A percentile compares a stretch with the other conserved stretches of the same genome.
Evolutionary conservation across 2,888 invertebrate genomes (phyloP).

Genomic region (Pollenia amentaria): DNA sequence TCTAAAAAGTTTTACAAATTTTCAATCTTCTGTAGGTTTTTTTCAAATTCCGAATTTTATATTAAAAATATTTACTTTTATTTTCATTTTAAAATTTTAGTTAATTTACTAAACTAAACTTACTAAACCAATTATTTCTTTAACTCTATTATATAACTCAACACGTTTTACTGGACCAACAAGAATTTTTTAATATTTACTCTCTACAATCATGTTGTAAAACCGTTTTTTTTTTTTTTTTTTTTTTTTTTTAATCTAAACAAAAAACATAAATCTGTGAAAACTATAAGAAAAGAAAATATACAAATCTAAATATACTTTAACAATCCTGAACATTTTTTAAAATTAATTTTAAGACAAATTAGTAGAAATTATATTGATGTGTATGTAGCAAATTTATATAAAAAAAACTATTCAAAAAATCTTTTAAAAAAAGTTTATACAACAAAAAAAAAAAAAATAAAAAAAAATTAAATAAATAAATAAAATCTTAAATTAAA

Average conservation of each 20-base stretch:
- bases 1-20: too few species aligned
- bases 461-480: too few species aligned
- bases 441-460: slow-evolving; percentile 26
- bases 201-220: slow-evolving; percentile 24
- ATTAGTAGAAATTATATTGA: slow-evolving; percentile 74
- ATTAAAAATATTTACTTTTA: too few species aligned
- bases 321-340: slow-evolving; percentile 27
- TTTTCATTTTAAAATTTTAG: not conserved
- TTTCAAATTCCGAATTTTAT: too few species aligned
- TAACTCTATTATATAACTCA: slow-evolving; percentile 9
- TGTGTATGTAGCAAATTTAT: slow-evolving; percentile 66
- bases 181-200: slow-evolving; percentile 34
- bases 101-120: too few species aligned
- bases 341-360: slow-evolving; percentile 64
- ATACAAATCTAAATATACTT: slow-evolving; percentile 8
- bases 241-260: slow-evolving; percentile 37
- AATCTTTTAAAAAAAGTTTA: slow-evolving; percentile 23
- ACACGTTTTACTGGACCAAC: slow-evolving; percentile 36
- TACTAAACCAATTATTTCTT: too few species aligned
- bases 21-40: too few species aligned
- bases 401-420: slow-evolving; percentile 10
- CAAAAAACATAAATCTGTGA: slow-evolving; percentile 36
- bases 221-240: not conserved
- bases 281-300: not conserved
- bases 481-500: slow-evolving; percentile 32